Percentiles rank a stretch among this genome's conserved stretches.
Conservation (phyloP, 2,888 invertebrate species). For the Hedya salicella region DNA sequence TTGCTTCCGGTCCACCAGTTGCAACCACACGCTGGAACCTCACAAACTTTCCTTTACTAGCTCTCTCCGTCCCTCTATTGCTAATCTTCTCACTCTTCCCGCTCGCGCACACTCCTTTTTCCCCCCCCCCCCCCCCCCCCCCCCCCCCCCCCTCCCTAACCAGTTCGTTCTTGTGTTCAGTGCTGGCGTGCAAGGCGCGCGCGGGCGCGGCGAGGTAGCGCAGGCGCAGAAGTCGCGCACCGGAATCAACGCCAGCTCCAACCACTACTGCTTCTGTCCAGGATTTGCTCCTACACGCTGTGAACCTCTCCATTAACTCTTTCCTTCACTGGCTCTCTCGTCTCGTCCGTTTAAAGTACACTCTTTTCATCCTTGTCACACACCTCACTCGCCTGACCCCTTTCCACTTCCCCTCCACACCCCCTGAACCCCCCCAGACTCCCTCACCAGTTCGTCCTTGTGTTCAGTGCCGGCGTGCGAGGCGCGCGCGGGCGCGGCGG, state of each 20-base stretch:
- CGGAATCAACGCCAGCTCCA: slow-evolving; percentile 93
- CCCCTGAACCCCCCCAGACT: not conserved
- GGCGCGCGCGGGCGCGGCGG: slow-evolving; percentile 62
- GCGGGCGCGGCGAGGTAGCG: slow-evolving; percentile 70
- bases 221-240: slow-evolving; percentile 88
- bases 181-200: too few species aligned
- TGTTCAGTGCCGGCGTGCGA: not conserved
- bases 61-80: too few species aligned
- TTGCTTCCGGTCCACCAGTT: slow-evolving; percentile 95
- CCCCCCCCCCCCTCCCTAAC: slow-evolving; percentile 40
- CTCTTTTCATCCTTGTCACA: too few species aligned
- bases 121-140: too few species aligned
- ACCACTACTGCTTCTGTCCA: slow-evolving; percentile 93
- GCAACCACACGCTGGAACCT: slow-evolving; percentile 92
- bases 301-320: slow-evolving; percentile 50
- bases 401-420: too few species aligned
- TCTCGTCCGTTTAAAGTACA: too few species aligned
- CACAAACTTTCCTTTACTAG: slow-evolving; percentile 40
- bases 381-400: too few species aligned
- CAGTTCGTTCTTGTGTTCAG: too few species aligned
- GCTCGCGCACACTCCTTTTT: too few species aligned
- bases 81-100: too few species aligned
- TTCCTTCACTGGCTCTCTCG: too few species aligned
- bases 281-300: slow-evolving; percentile 96
- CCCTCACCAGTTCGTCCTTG: slow-evolving; percentile 49